These are phyloP conservation scores for Chlorops oryzae DNA, from an alignment of 1,140 invertebrate genomes.

Conservation along the genomic window DNA sequence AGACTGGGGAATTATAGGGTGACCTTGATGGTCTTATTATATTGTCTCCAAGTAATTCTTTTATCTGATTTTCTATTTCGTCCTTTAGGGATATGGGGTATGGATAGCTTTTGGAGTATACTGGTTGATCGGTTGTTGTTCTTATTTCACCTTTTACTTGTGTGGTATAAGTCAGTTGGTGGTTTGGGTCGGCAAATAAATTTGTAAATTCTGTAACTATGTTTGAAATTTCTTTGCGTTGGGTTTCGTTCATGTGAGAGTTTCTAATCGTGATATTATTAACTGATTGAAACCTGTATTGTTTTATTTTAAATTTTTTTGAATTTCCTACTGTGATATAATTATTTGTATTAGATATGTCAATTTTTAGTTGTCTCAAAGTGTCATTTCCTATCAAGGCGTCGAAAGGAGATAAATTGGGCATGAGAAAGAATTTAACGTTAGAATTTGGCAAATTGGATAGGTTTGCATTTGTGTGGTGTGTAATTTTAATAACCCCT, in stretches of 20 bases:
- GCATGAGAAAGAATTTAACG: constrained; percentile 16
- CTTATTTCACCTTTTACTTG: constrained; percentile 19
- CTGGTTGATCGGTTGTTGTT: constrained; percentile 13
- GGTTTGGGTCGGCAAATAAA: constrained; percentile 16
- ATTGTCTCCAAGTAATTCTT: constrained; percentile 17
- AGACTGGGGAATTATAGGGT: constrained; percentile 21
- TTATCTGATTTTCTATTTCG: constrained; percentile 14
- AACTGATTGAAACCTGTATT: constrained; percentile 2
- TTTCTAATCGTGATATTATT: constrained; percentile 15
- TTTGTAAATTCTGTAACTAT: constrained; percentile 5
- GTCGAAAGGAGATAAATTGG: constrained; percentile 16
- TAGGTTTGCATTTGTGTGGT: constrained; percentile 15
- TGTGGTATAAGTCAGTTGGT: constrained; percentile 17
- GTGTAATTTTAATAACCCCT: constrained; percentile 14
- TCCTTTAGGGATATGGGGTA: constrained; percentile 18
- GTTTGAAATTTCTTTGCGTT: not conserved
- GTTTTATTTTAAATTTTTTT: constrained; percentile 13
- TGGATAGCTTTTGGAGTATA: constrained; percentile 21
- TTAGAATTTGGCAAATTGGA: constrained; percentile 13
- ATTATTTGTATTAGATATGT: constrained; percentile 14
- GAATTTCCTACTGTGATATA: constrained; percentile 7
- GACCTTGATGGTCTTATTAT: constrained; percentile 21
- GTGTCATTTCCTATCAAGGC: constrained; percentile 19
- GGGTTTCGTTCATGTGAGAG: not conserved
- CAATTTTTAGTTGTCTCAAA: constrained; percentile 13